These are phyloP conservation scores for Leptatherina wallacei DNA, from an alignment of 2,797 vertebrate genomes.

Conservation along the genomic window DNA sequence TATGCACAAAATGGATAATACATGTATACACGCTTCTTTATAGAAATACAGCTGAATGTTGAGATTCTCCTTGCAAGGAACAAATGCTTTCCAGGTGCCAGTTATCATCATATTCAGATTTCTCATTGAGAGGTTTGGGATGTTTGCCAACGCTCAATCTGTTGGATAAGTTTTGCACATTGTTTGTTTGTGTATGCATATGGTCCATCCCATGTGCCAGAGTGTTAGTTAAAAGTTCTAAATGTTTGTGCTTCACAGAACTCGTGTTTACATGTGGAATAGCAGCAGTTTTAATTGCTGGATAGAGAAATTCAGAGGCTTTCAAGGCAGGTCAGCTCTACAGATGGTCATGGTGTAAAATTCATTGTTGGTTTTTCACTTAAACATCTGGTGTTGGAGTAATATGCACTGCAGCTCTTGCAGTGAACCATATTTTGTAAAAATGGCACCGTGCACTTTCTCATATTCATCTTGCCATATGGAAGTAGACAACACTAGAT, in stretches of 20 bases:
- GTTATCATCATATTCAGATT: conserved; percentile 59
- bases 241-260: conserved; percentile 46
- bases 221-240: conserved; percentile 60
- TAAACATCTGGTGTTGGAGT: conserved; percentile 68
- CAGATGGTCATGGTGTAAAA: conserved; percentile 60
- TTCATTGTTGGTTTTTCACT: conserved; percentile 27
- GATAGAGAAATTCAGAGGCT: conserved; percentile 51
- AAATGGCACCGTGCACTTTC: conserved; percentile 30
- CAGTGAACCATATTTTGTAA: conserved; percentile 49
- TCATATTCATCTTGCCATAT: conserved; percentile 47
- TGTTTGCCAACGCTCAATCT: conserved; percentile 63
- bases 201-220: conserved; percentile 47
- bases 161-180: conserved; percentile 55
- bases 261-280: conserved; percentile 51
- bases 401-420: conserved; percentile 19
- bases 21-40: conserved; percentile 37
- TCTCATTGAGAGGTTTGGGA: conserved; percentile 47
- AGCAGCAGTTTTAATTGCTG: conserved; percentile 66
- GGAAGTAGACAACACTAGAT: conserved; percentile 43
- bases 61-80: conserved; percentile 48
- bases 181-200: conserved; percentile 65
- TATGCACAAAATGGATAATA: conserved; percentile 54
- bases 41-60: conserved; percentile 54
- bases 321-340: conserved; percentile 50
- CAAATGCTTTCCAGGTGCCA: conserved; percentile 42